Evolutionary conservation across 2,888 invertebrate species (phyloP).

Genomic region (Noctua pronuba): DNA sequence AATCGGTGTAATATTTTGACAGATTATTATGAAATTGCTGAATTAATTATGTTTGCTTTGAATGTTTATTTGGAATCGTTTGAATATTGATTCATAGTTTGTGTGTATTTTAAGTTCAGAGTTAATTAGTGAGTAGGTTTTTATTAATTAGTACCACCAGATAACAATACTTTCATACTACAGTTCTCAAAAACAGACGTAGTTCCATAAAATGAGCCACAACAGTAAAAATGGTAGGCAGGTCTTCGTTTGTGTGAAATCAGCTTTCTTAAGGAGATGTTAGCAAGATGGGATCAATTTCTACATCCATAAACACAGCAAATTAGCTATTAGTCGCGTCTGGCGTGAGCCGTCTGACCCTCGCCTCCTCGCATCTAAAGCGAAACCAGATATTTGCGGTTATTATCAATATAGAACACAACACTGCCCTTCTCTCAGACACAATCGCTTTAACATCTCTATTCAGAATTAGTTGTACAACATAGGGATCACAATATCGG

Average conservation of each 20-base stretch:
- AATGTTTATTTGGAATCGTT: slow-evolving; percentile 17
- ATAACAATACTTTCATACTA: no score
- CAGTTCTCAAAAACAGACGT: background rate
- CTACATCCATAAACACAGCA: slow-evolving; percentile 22
- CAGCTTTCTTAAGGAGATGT: slow-evolving; percentile 15
- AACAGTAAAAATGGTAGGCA: background rate
- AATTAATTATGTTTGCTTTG: slow-evolving; percentile 36
- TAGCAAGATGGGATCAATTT: slow-evolving; percentile 10
- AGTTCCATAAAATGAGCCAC: background rate
- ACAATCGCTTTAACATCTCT: slow-evolving; percentile 41
- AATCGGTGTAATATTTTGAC: slow-evolving; percentile 40
- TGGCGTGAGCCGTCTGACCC: slow-evolving; percentile 39
- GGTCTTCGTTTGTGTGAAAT: background rate
- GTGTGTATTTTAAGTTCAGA: background rate
- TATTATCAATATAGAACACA: slow-evolving; percentile 44
- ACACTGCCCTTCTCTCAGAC: slow-evolving; percentile 23
- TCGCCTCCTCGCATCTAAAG: slow-evolving; percentile 21
- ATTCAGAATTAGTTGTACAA: slow-evolving; percentile 44
- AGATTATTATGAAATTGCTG: slow-evolving; percentile 29
- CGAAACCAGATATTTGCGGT: slow-evolving; percentile 54
- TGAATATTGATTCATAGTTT: slow-evolving; percentile 13
- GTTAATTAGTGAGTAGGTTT: slow-evolving; percentile 6
- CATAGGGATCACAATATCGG: slow-evolving; percentile 24
- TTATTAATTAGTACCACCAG: background rate
- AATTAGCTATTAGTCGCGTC: slow-evolving; percentile 43